Conservation (phyloP, 2,888 invertebrate genomes). For the Mythimna albipuncta region DNA sequence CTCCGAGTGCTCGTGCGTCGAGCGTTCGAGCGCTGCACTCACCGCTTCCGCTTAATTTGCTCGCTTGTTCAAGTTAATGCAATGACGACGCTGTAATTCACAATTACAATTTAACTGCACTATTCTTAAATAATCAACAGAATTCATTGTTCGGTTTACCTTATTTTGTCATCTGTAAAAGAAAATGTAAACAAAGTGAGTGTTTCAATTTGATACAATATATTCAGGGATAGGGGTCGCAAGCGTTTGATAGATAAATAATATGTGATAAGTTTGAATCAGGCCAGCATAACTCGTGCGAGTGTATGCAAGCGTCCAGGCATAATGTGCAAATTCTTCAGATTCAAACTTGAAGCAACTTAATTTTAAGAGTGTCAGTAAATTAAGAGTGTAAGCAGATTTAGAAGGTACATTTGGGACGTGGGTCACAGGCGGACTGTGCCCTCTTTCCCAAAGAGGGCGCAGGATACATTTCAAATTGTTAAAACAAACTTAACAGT, state of each 20-base stretch:
- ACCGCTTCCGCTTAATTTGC: conserved; percentile 48
- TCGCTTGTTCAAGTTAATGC: conserved; percentile 48
- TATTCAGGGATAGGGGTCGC: neutral
- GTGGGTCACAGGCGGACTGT: too few species aligned
- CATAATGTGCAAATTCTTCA: too few species aligned
- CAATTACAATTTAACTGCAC: conserved; percentile 35
- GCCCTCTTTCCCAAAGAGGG: too few species aligned
- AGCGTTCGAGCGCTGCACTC: conserved; percentile 21
- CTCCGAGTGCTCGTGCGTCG: neutral
- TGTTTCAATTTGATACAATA: neutral
- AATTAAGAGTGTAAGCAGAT: neutral
- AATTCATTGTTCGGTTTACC: conserved; percentile 29
- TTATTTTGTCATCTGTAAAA: conserved; percentile 4
- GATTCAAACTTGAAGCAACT: neutral
- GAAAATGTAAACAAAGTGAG: neutral
- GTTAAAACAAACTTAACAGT: neutral
- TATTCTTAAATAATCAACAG: conserved; percentile 16
- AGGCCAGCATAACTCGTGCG: neutral
- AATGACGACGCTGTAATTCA: conserved; percentile 46
- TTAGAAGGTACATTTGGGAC: too few species aligned
- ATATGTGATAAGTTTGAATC: conserved; percentile 20
- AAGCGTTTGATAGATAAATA: conserved; percentile 7
- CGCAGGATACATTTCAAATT: neutral
- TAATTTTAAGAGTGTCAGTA: neutral
- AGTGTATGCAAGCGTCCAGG: neutral